Evolutionary conservation across 1,140 invertebrate species (phyloP).

Genomic region (Diuraphis noxia): DNA sequence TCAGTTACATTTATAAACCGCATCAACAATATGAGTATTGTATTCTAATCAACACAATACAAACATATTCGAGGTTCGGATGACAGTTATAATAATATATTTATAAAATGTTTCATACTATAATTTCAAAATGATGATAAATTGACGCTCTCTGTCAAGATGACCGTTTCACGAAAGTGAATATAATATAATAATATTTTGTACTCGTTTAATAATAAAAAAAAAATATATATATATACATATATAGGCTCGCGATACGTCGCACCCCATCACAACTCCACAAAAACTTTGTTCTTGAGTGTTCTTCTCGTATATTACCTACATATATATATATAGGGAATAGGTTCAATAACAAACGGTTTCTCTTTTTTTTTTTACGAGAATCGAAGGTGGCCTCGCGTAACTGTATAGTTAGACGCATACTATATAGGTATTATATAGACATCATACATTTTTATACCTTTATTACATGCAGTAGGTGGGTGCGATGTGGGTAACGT

Average conservation of each 20-base stretch:
- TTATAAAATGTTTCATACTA: background rate
- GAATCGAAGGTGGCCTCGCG: background rate
- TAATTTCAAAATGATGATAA: background rate
- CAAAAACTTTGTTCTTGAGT: background rate
- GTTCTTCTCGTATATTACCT: background rate
- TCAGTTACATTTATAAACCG: background rate
- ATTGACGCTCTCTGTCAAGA: background rate
- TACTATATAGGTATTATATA: background rate
- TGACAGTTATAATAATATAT: background rate
- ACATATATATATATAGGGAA: background rate
- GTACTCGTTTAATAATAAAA: background rate
- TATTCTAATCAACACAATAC: background rate
- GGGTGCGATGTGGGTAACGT: background rate
- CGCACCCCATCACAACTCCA: background rate
- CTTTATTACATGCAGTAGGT: background rate
- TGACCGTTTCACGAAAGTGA: background rate
- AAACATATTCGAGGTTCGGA: background rate
- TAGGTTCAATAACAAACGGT: conserved; percentile 5
- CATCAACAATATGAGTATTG: background rate
- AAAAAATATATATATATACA: background rate
- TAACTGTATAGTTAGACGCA: background rate
- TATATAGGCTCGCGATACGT: background rate
- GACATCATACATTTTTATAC: background rate
- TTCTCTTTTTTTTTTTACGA: background rate
- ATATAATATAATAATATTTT: background rate